Evolutionary conservation across 2,888 invertebrate species (phyloP).

Genomic region (Polia nebulosa): DNA sequence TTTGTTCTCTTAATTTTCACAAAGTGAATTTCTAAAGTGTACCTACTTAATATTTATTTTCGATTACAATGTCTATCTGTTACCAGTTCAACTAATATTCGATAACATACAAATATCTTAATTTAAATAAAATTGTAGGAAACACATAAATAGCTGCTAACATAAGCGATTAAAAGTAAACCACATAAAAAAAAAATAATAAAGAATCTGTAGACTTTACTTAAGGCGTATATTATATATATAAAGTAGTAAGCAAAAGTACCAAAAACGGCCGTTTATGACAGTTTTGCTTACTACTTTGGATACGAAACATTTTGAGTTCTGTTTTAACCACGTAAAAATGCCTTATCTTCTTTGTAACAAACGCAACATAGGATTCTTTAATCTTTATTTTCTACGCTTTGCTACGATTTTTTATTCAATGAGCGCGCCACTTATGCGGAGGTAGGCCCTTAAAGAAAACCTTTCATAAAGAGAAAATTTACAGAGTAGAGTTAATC

Average conservation of each 20-base stretch:
- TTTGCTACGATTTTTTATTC: too few relatives aligned
- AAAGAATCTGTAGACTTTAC: too few relatives aligned
- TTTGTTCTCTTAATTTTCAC: constrained; percentile 16
- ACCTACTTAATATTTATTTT: constrained; percentile 30
- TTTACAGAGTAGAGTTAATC: constrained; percentile 12
- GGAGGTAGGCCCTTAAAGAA: constrained; percentile 19
- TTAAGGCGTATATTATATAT: too few relatives aligned
- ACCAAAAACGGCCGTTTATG: too few relatives aligned
- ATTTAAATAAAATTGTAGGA: constrained; percentile 1
- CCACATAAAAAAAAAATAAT: background rate
- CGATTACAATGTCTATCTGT: constrained; percentile 29
- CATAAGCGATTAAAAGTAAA: constrained; percentile 1
- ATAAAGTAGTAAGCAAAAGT: too few relatives aligned
- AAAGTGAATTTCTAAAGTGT: constrained; percentile 15
- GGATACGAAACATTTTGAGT: too few relatives aligned
- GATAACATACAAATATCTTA: constrained; percentile 12
- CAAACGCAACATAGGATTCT: too few relatives aligned
- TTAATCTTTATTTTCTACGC: too few relatives aligned
- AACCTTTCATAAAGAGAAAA: background rate
- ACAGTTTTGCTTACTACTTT: too few relatives aligned
- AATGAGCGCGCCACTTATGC: too few relatives aligned
- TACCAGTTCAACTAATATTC: constrained; percentile 36
- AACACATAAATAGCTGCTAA: constrained; percentile 11
- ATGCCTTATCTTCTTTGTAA: too few relatives aligned
- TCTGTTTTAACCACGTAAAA: too few relatives aligned